Conservation (phyloP, 2,888 invertebrate species). For the Portevinia maculata region DNA sequence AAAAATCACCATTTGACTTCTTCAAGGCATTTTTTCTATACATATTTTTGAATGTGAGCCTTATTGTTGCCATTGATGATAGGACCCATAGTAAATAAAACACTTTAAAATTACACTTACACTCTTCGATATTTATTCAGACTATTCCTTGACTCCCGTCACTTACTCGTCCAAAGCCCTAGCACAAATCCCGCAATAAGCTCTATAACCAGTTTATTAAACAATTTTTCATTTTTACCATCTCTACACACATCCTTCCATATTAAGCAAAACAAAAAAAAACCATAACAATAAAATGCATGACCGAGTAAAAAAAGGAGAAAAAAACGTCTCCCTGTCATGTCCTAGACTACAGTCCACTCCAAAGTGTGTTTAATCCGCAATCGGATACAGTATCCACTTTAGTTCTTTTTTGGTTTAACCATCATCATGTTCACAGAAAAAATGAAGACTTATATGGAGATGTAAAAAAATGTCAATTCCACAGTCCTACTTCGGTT, state of each 20-base stretch:
- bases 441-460: conserved; percentile 55
- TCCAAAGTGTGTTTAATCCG: conserved; percentile 51
- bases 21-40: no score
- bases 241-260: not conserved
- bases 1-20: no score
- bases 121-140: no score
- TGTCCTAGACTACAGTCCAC: conserved; percentile 21
- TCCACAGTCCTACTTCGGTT: conserved; percentile 6
- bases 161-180: no score
- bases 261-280: conserved; percentile 1
- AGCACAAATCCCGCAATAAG: no score
- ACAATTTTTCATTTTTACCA: conserved; percentile 2
- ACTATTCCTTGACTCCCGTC: no score
- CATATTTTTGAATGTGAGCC: no score
- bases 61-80: no score
- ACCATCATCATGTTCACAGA: conserved; percentile 18
- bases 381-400: conserved; percentile 54
- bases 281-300: not conserved
- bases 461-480: conserved; percentile 23
- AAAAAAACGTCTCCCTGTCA: conserved; percentile 34
- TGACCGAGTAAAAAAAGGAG: not conserved
- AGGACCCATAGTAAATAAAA: no score
- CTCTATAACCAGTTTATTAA: conserved; percentile 13
- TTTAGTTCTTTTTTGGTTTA: conserved; percentile 13
- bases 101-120: no score